phyloP scores from a whole-genome alignment of 1,140 invertebrate genomes.

The Drosophila eugracilis region DNA sequence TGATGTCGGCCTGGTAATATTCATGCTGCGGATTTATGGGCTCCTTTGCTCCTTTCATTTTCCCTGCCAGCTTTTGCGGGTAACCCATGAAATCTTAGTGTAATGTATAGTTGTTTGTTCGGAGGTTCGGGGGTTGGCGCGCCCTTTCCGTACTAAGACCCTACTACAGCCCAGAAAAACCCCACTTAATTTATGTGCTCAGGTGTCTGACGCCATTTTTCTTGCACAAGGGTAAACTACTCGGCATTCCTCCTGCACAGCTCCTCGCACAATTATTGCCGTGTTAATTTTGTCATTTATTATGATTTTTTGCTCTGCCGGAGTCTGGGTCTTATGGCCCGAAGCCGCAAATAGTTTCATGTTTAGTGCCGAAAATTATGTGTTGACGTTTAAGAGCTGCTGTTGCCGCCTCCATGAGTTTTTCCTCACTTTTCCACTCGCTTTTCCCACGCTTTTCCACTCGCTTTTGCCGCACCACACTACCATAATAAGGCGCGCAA shows the following conservation, averaged over 20 bases:
- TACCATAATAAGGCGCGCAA: slow-evolving; percentile 44
- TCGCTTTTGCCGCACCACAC: not conserved
- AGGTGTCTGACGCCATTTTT: slow-evolving; percentile 52
- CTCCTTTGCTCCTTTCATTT: not conserved
- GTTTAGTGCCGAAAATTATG: slow-evolving; percentile 76
- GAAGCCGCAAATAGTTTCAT: slow-evolving; percentile 69
- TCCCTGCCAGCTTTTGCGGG: slow-evolving; percentile 1
- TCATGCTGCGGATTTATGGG: slow-evolving; percentile 69
- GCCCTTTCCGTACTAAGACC: not conserved
- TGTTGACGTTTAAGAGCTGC: slow-evolving; percentile 55
- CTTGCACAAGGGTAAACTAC: slow-evolving; percentile 25
- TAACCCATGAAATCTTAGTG: slow-evolving; percentile 47
- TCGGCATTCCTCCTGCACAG: slow-evolving; percentile 18
- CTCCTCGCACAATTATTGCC: slow-evolving; percentile 65
- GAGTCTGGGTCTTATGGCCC: slow-evolving; percentile 16
- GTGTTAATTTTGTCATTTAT: slow-evolving; percentile 81
- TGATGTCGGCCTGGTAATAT: slow-evolving; percentile 72
- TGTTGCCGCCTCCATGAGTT: slow-evolving; percentile 12
- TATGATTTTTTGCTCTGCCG: slow-evolving; percentile 50
- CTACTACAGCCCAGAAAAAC: not conserved
- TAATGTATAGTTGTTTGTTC: slow-evolving; percentile 32
- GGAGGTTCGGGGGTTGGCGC: slow-evolving; percentile 14
- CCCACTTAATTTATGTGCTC: slow-evolving; percentile 64
- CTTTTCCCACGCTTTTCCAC: not conserved
- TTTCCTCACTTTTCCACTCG: not conserved